Evolutionary conservation across 92 coral and sea anemone genomes (phyloP), one percentile per base, ranked within the genome.

Genomic region (Isaurus tuberculatus): DNA sequence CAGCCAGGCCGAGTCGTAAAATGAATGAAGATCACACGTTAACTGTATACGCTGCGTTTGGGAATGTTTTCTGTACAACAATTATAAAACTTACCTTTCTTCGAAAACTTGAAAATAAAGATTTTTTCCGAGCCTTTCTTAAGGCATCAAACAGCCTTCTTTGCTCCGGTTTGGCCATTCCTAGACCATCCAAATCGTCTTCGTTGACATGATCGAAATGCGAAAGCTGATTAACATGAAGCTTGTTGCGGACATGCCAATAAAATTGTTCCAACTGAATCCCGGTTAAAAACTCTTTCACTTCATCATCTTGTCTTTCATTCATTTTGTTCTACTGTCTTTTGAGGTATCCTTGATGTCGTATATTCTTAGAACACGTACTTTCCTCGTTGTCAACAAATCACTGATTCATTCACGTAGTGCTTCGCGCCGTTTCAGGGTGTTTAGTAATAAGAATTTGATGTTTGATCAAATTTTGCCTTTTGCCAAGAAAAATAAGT

Each of bases 161-260:
- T 82, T 94, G 97, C 46, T 94, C 99, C 2, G 99, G 99, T 79
- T 94, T 97, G 22, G 99, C 92, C 98, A 97, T 92, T 10, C 95
- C 95, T n/a, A 97, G 86, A 29, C 79, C 95, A 58, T 88, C 89
- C 6, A 97, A 85, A 80, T 97, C 99, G 14, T 79, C 72, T 46
- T 90, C 98, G 8, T 92, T 89, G 55, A 97, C 99, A 85, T 97
- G 98, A 25, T 93, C 94, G 61, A 97, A 97, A 82, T 97, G 99
- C 11, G 87, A 86, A 11, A 97, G 84, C 4, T 93, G 85, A 2
- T 93, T 92, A 8, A 97, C 85, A 73, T 97, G 99, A 27, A 97
- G 90, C 51, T 88, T 87, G 33, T 95, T 92, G 8, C 88, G 88
- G 37, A 97, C 91, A 78, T 88, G 95, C 86, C 92, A 94, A 66